Conservation (phyloP, 2,113 vertebrate genomes). For the Ardeotis arabs region DNA sequence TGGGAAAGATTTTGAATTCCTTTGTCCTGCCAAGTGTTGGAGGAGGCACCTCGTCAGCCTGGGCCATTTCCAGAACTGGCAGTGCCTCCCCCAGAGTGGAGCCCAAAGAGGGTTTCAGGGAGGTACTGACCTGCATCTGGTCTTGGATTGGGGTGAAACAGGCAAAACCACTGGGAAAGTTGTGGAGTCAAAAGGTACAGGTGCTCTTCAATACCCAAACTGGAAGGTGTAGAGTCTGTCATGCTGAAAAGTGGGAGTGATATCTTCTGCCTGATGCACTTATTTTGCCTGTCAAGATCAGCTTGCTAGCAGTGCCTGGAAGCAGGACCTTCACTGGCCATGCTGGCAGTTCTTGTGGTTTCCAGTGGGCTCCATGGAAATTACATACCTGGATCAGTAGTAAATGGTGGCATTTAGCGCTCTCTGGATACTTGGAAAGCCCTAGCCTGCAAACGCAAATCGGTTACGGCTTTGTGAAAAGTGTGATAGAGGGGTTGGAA, state of each 20-base stretch:
- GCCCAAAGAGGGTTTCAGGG: rapidly evolving
- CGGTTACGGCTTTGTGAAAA: not conserved
- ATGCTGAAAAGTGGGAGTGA: rapidly evolving
- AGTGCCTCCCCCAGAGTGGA: not conserved
- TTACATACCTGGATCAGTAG: not conserved
- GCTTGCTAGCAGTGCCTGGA: not conserved
- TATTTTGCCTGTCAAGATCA: not conserved
- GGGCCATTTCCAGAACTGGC: not conserved
- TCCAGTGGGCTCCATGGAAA: not conserved
- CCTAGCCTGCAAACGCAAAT: not conserved
- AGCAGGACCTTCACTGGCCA: not conserved
- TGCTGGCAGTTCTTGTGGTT: not conserved
- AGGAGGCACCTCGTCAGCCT: not conserved
- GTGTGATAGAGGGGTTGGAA: not conserved
- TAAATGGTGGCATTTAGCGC: not conserved
- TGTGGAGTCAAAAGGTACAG: not conserved
- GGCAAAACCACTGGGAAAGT: not conserved
- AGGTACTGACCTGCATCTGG: not conserved
- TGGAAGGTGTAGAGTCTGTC: not conserved
- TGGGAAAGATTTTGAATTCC: no score
- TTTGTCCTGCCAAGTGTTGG: not conserved
- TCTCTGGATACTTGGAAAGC: not conserved
- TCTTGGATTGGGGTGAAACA: not conserved
- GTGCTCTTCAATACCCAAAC: not conserved
- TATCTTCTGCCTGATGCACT: not conserved